phyloP scores from a whole-genome alignment of 2,113 vertebrate species.

The Pionites leucogaster region DNA sequence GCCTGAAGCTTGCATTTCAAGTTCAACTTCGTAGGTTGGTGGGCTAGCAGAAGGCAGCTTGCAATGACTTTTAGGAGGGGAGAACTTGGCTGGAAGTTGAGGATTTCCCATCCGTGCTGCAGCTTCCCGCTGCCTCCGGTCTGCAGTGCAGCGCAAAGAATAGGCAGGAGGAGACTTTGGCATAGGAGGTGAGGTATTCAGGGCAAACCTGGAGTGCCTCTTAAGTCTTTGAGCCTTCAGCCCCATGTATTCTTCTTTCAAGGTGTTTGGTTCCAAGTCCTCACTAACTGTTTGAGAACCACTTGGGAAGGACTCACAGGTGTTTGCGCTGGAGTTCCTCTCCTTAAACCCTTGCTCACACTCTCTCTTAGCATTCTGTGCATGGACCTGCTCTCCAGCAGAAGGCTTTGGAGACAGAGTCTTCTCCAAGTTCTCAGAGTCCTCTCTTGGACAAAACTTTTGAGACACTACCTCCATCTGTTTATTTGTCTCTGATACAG shows the following conservation, averaged over 20 bases:
- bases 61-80: slow-evolving; percentile 34
- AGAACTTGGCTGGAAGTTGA: slow-evolving; percentile 16
- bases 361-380: slow-evolving; percentile 7
- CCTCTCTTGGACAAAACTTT: not conserved
- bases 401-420: not conserved
- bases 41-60: not conserved
- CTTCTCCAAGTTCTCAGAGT: not conserved
- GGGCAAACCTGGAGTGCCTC: slow-evolving; percentile 30
- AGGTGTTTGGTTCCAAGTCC: slow-evolving; percentile 46
- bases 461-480: not conserved
- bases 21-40: slow-evolving; percentile 84
- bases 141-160: slow-evolving; percentile 77
- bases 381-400: not conserved
- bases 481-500: not conserved
- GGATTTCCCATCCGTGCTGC: slow-evolving; percentile 75
- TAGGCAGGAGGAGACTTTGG: slow-evolving; percentile 55
- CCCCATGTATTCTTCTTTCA: slow-evolving; percentile 8
- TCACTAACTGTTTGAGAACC: slow-evolving; percentile 41
- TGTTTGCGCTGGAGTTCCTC: slow-evolving; percentile 21
- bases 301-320: slow-evolving; percentile 12
- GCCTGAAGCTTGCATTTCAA: slow-evolving; percentile 89
- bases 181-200: not conserved
- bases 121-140: slow-evolving; percentile 81
- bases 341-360: not conserved
- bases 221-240: slow-evolving; percentile 57